Evolutionary conservation across 1,140 invertebrate species (phyloP), one percentile per base, ranked within the genome.

Genomic region (Plectus sambesii): DNA sequence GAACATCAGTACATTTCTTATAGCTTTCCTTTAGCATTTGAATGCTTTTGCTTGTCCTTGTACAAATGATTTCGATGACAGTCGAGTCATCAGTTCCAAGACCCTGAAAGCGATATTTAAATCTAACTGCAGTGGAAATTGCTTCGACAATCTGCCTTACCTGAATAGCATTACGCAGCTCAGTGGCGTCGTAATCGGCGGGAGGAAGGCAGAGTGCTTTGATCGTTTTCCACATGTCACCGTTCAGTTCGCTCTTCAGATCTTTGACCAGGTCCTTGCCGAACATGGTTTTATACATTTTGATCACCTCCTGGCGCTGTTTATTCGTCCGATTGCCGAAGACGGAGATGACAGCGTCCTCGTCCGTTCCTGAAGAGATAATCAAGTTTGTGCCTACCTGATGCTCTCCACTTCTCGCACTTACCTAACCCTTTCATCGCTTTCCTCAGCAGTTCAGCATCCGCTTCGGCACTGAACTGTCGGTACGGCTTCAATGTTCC

Each of bases 341-440:
- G n/a, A 33, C 30, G n/a, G 12, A 12, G 12, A 33, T n/a, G 12
- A 33, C n/a, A n/a, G 30, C n/a, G 12, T 33, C n/a, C 30, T 33
- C 30, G n/a, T 33, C 30, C n/a, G 30, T 33, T 12, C 30, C 30
- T 33, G n/a, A 12, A 12, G n/a, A 33, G n/a, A 33, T 12, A 12
- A 33, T 12, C 12, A 33, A 12, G 12, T 33, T 12, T 33, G 12
- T 33, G n/a, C 12, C n/a, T 33, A 12, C n/a, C 30, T 12, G n/a
- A 33, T 12, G 30, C n/a, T n/a, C n/a, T n/a, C n/a, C 59, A 55
- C 52, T 71, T 70, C 78, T n/a, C n/a, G n/a, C n/a, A n/a, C n/a
- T n/a, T n/a, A n/a, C n/a, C n/a, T 30, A 82, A 81, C 42, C 85
- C 85, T 70, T 87, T 85, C 85, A 92, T 89, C 2, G 87, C 87